Evolutionary conservation across 2,888 invertebrate species (phyloP), one percentile per base, ranked within the genome.

Genomic region (Galeopsomyia nigrocyanea): DNA sequence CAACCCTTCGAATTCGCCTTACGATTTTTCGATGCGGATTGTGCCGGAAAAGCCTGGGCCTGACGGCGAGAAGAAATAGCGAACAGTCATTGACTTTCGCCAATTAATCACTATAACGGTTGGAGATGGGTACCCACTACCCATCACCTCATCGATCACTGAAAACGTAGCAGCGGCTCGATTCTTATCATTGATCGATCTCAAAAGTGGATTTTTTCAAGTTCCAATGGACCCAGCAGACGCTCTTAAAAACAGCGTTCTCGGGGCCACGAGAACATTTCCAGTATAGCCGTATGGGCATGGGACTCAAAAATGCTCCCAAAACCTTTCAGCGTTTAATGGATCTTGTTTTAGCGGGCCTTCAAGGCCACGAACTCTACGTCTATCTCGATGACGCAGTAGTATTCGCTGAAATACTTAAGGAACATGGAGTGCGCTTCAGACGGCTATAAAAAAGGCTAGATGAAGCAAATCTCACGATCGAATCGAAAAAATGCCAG

Each of bases 341-440:
- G n/a, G n/a, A n/a, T n/a, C n/a, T n/a, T n/a, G n/a, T n/a, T n/a
- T n/a, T n/a, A n/a, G n/a, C n/a, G n/a, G n/a, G n/a, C n/a, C n/a
- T n/a, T n/a, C n/a, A n/a, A n/a, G n/a, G n/a, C n/a, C n/a, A n/a
- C n/a, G n/a, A n/a, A n/a, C n/a, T 66, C 0, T 55, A 53, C 19
- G 47, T 68, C 3, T 64, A 61, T 17, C 14, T 71, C 14, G 74
- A 74, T 26, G 47, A 71, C 47, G 17, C 64, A n/a, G 57, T 71
- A 13, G 47, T 61, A 13, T 73, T 70, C 21, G 58, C 70, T 6
- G 47, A 57, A 2, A 47, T 19, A 14, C 19, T 67, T 7, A 31
- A 69, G 1, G 70, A 75, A 50, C 69, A 73, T 46, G 53, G 16
- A 1, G 31, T 1, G 6, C 49, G 61, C n/a, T 46, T 73, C 1